A percentile compares a stretch with the other conserved stretches of the same genome.
Evolutionary conservation across 2,113 vertebrate species (phyloP).

Genomic region (Tringa solitaria): DNA sequence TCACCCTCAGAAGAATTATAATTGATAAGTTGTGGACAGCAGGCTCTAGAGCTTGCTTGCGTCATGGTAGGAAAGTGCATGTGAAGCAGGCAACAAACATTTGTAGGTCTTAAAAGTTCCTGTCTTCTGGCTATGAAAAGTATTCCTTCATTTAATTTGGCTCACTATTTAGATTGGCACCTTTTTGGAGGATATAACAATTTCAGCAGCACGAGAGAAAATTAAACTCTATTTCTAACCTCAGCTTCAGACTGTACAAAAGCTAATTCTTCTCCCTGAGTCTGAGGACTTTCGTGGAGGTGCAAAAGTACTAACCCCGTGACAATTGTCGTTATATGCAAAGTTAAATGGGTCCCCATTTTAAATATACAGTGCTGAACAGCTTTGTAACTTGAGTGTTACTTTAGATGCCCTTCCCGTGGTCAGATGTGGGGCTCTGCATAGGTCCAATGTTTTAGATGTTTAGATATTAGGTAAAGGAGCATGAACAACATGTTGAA

Average conservation of each 20-base stretch:
- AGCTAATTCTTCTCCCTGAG: neutral
- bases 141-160: neutral
- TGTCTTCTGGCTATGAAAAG: neutral
- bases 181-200: neutral
- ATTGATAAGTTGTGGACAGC: neutral
- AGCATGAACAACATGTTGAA: neutral
- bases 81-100: neutral
- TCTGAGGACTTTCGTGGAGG: neutral
- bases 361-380: neutral
- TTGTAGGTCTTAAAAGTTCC: neutral
- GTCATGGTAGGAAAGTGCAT: neutral
- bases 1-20: neutral
- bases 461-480: neutral
- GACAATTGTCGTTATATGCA: neutral
- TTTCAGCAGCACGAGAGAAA: slow-evolving; percentile 3
- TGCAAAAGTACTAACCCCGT: neutral
- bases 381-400: neutral
- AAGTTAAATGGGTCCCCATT: neutral
- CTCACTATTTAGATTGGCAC: neutral
- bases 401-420: neutral
- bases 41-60: neutral
- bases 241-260: neutral
- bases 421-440: neutral
- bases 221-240: neutral
- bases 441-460: neutral